These are phyloP conservation scores for Monopterus albus DNA, from an alignment of 2,113 vertebrate genomes.

Conservation along the genomic window DNA sequence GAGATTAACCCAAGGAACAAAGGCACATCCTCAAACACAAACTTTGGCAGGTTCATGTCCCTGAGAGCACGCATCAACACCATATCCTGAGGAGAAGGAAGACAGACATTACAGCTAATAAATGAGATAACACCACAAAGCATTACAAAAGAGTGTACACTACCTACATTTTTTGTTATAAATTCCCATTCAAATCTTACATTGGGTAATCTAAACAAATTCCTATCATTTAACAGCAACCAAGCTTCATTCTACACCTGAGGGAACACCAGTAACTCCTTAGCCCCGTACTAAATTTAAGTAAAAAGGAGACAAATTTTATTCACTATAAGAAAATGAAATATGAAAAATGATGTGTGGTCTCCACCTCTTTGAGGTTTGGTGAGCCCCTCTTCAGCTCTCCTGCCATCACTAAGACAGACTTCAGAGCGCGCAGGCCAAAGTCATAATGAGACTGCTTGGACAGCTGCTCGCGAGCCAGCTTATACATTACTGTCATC, in stretches of 20 bases:
- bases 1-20: conserved; percentile 95
- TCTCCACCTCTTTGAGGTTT: conserved; percentile 89
- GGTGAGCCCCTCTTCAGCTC: conserved; percentile 93
- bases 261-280: not conserved
- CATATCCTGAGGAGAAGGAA: conserved; percentile 85
- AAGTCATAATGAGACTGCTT: conserved; percentile 99
- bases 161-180: not conserved
- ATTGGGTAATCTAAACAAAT: not conserved
- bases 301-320: not conserved
- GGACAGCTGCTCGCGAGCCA: conserved; percentile 93
- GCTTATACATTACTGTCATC: conserved; percentile 98
- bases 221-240: not conserved
- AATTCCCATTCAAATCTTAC: not conserved
- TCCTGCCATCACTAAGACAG: conserved; percentile 96
- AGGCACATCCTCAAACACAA: conserved; percentile 96
- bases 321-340: not conserved
- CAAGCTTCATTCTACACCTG: not conserved
- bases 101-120: not conserved
- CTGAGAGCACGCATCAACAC: conserved; percentile 95
- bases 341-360: not conserved
- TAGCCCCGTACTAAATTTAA: not conserved
- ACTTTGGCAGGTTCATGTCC: conserved; percentile 98
- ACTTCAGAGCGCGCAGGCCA: conserved; percentile 94
- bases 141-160: too few relatives aligned
- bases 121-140: too few relatives aligned